phyloP scores from a whole-genome alignment of 2,113 vertebrate genomes.

The Ptilonorhynchus violaceus region DNA sequence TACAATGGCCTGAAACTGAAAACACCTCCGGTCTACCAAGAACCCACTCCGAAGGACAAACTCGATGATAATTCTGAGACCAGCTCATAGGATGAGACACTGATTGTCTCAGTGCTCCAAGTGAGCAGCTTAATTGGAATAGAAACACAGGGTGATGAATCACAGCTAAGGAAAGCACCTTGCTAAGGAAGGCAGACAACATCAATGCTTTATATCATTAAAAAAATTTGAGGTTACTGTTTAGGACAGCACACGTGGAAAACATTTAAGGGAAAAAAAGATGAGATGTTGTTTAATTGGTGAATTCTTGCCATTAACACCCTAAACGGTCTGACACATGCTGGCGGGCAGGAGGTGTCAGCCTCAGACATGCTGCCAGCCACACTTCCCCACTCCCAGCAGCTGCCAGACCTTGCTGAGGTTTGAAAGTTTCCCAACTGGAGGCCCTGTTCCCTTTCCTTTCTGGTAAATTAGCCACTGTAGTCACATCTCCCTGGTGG shows the following conservation, averaged over 20 bases:
- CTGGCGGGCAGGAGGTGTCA: neutral
- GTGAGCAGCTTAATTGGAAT: neutral
- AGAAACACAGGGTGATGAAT: neutral
- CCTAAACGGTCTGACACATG: neutral
- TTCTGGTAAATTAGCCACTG: neutral
- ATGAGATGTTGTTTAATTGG: neutral
- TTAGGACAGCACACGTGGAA: neutral
- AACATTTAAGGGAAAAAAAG: neutral
- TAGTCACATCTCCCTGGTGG: neutral
- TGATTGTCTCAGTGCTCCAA: neutral
- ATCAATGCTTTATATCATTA: neutral
- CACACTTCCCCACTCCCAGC: neutral
- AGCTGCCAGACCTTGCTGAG: neutral
- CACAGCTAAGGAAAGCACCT: slow-evolving; percentile 24
- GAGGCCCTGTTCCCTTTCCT: neutral
- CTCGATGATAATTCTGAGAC: neutral
- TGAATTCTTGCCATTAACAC: neutral
- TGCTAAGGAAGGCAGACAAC: neutral
- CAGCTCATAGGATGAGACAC: neutral
- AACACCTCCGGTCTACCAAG: neutral
- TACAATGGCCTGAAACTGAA: neutral
- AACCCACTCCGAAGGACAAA: neutral
- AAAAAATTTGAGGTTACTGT: neutral
- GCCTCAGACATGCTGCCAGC: neutral
- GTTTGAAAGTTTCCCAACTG: neutral